Evolutionary conservation across 2,797 vertebrate species (phyloP).

Genomic region (Anguilla anguilla): DNA sequence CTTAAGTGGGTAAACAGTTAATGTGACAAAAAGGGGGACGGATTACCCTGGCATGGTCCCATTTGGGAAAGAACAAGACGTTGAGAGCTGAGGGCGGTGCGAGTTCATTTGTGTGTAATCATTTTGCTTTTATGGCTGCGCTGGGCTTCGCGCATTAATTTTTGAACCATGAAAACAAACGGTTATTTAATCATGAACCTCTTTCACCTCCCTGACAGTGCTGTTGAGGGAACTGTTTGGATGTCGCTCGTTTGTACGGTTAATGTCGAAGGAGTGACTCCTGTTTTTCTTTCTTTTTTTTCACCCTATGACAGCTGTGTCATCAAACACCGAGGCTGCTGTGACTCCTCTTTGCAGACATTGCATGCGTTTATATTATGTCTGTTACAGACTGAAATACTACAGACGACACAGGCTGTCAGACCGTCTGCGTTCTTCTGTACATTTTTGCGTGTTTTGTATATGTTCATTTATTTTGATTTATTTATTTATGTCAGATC

Average conservation of each 20-base stretch:
- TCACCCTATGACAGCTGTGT: not conserved
- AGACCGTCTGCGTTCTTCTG: not conserved
- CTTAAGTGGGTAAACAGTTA: conserved; percentile 33
- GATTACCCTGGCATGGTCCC: conserved; percentile 19
- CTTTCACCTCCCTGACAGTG: conserved; percentile 21
- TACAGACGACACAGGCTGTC: not conserved
- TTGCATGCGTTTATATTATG: not conserved
- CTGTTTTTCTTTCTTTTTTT: not conserved
- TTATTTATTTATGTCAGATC: not conserved
- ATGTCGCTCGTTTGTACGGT: not conserved
- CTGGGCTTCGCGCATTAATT: conserved; percentile 32
- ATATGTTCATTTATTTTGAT: not conserved
- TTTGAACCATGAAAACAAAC: conserved; percentile 39
- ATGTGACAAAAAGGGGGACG: conserved; percentile 37
- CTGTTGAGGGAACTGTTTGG: conserved; percentile 18
- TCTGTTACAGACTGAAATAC: not conserved
- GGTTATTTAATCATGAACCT: conserved; percentile 39
- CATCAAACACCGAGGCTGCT: not conserved
- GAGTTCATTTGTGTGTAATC: conserved; percentile 27
- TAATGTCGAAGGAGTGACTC: conserved; percentile 18
- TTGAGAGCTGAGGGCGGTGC: not conserved
- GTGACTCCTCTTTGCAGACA: conserved; percentile 8
- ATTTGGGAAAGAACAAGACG: conserved; percentile 20
- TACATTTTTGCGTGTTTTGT: not conserved
- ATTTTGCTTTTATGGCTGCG: conserved; percentile 27